These are phyloP conservation scores for Aromia moschata DNA, from an alignment of 2,888 invertebrate species.

Conservation along the genomic window DNA sequence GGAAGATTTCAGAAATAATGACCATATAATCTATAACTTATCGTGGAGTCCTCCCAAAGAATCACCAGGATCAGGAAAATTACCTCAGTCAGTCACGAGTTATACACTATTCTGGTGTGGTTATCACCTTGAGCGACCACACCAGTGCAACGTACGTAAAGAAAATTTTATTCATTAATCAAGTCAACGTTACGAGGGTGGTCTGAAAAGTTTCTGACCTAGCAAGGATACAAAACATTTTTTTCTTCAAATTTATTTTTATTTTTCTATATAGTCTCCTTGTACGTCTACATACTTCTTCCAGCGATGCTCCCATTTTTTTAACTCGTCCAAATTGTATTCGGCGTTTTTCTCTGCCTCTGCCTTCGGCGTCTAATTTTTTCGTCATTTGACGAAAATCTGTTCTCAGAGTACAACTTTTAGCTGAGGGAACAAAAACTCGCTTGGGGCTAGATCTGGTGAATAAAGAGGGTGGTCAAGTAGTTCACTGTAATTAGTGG, in stretches of 20 bases:
- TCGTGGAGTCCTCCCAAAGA: too few species aligned
- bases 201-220: too few species aligned
- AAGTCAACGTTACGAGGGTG: too few species aligned
- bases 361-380: background rate
- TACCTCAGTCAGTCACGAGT: slow-evolving; percentile 67
- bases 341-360: background rate
- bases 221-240: too few species aligned
- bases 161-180: too few species aligned
- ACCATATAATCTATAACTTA: too few species aligned
- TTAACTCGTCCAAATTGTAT: background rate
- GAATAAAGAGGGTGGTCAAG: background rate
- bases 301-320: background rate
- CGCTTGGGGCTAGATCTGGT: background rate
- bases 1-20: slow-evolving; percentile 70
- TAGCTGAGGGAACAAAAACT: background rate
- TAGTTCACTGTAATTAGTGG: background rate
- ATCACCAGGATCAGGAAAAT: too few species aligned
- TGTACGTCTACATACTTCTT: background rate
- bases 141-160: slow-evolving; percentile 60
- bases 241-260: too few species aligned
- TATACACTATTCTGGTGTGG: slow-evolving; percentile 83
- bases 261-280: background rate
- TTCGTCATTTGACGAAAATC: background rate
- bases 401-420: background rate
- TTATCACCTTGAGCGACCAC: slow-evolving; percentile 55